These are phyloP conservation scores for Serinus canaria DNA, from an alignment of 2,113 vertebrate species.

Conservation along the genomic window DNA sequence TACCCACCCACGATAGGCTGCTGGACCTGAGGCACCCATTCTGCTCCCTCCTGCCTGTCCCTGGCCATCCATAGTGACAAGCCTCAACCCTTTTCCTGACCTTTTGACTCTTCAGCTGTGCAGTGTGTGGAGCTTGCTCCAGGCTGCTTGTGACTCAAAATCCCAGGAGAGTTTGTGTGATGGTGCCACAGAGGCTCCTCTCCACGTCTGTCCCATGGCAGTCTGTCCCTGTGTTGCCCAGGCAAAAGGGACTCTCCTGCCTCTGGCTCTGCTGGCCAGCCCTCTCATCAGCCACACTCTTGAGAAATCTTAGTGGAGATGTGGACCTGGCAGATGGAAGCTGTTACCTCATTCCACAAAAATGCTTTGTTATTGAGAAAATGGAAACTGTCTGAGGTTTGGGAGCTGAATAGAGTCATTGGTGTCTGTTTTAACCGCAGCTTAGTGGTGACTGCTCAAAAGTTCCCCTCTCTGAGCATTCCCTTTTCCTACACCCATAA, in stretches of 20 bases:
- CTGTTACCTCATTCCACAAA: slow-evolving; percentile 80
- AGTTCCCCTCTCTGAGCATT: slow-evolving; percentile 29
- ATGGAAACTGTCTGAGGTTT: slow-evolving; percentile 83
- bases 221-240: neutral
- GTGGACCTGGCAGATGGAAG: slow-evolving; percentile 69
- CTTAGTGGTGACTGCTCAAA: slow-evolving; percentile 33
- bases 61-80: neutral
- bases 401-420: slow-evolving; percentile 64
- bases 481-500: slow-evolving; percentile 55
- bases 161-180: neutral
- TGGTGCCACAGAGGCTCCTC: neutral
- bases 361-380: slow-evolving; percentile 83
- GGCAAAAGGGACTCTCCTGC: neutral
- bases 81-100: neutral
- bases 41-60: neutral
- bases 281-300: neutral
- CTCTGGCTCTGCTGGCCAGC: neutral
- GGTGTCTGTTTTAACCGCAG: slow-evolving; percentile 69
- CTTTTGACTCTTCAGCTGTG: neutral
- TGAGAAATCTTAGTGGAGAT: slow-evolving; percentile 46
- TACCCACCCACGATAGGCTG: accelerated
- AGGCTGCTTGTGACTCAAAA: neutral
- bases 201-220: neutral
- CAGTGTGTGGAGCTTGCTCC: neutral
- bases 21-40: neutral